Base-by-base conservation (phyloP, 2,113 vertebrate genomes). In the Mystacornis crossleyi region DNA sequence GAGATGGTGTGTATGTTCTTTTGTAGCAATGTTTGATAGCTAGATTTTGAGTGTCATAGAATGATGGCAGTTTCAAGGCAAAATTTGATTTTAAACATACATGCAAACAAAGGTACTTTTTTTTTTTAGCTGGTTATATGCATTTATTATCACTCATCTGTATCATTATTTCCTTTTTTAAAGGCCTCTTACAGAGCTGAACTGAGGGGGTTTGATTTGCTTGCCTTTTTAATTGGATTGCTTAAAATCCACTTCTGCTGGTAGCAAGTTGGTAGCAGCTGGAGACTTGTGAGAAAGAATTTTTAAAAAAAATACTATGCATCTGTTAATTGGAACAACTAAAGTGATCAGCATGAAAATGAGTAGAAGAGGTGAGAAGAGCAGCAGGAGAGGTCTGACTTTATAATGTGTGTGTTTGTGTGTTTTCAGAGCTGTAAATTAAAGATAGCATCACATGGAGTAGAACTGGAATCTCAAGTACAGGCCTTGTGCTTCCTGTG, bases 361-460 rank as follows among this genome's bases (percentile, higher is more conserved):
- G 58, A 48, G 36, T 75, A 61, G 58, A 81, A 53, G 83, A 72
- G 42, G 67, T 71, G 9, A 45, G 77, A 34, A 53, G 23, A 55
- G 55, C 90, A 82, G 85, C 61, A 72, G 83, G 72, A 88, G 25
- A 57, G 14, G 84, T 66, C 65, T 62, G 69, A 51, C 58, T 93
- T 90, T 78, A 62, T 61, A 50, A 71, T 53, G 40, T 57, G 65
- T 12, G 6, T 48, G 60, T 65, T 95, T 91, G 42, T 80, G 9
- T 62, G 57, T 81, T 95, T 91, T 81, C 79, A 70, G 73, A 95
- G 83, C 81, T 95, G 73, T 82, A 82, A 70, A n/a, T 86, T 96
- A 95, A 94, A 95, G 95, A 81, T 86, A 92, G 82, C 58, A 78
- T 92, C 80, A 71, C 4, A 1, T 58, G 72, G 53, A 67, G 87